phyloP scores from a whole-genome alignment of 2,113 vertebrate species.

The Meleagris gallopavo region DNA sequence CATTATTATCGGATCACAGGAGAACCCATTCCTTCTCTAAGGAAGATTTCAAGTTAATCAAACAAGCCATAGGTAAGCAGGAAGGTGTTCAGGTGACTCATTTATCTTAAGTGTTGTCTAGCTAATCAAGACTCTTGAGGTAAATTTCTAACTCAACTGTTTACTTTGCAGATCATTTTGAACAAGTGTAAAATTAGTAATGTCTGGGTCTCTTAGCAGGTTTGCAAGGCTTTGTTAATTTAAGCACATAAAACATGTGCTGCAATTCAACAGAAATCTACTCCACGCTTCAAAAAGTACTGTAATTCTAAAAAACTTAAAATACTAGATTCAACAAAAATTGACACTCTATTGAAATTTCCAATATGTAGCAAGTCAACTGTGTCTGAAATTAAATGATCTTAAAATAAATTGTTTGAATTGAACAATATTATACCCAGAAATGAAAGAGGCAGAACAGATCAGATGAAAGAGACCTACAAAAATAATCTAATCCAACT shows the following conservation, averaged over 20 bases:
- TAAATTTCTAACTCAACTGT: not conserved
- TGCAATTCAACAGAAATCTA: not conserved
- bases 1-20: not conserved
- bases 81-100: not conserved
- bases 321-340: not conserved
- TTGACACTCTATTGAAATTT: not conserved
- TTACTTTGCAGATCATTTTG: not conserved
- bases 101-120: not conserved
- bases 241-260: not conserved
- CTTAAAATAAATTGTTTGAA: not conserved
- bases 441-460: not conserved
- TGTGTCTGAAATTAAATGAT: not conserved
- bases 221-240: not conserved
- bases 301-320: not conserved
- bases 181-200: constrained; percentile 6
- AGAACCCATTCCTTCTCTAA: not conserved
- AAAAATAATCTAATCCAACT: not conserved
- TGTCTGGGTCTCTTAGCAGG: not conserved
- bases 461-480: not conserved
- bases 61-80: not conserved
- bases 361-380: not conserved
- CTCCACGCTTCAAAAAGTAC: not conserved
- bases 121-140: not conserved
- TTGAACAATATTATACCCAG: not conserved
- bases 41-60: not conserved